Percentiles rank a stretch among this genome's conserved stretches.
Conservation (phyloP, 2,797 vertebrate genomes). For the Eulemur mongoz region DNA sequence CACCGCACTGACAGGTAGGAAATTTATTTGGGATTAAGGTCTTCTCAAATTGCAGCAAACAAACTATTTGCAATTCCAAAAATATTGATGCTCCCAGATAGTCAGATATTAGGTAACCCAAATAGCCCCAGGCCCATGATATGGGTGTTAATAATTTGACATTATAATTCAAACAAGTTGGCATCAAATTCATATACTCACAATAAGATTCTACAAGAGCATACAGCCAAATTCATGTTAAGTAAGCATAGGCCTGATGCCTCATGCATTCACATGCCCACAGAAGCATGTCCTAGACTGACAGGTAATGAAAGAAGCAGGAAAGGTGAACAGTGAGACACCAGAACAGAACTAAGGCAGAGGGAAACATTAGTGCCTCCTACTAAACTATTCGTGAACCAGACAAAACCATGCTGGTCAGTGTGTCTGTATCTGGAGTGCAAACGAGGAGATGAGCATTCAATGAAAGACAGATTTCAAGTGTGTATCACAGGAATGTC, state of each 20-base stretch:
- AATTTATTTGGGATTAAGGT: not conserved
- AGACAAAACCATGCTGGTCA: not conserved
- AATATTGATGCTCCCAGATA: not conserved
- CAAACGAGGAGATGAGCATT: not conserved
- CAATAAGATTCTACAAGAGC: not conserved
- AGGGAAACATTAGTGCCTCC: not conserved
- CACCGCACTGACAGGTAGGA: not conserved
- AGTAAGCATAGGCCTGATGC: not conserved
- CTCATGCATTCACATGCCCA: not conserved
- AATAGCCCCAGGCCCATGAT: not conserved
- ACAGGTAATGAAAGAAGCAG: not conserved
- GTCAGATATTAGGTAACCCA: conserved; percentile 22
- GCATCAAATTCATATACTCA: not conserved
- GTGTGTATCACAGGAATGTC: not conserved
- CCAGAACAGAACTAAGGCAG: not conserved
- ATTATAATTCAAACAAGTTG: not conserved
- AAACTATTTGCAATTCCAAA: not conserved
- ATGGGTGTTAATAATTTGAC: not conserved
- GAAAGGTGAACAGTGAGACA: not conserved
- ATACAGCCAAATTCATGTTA: not conserved
- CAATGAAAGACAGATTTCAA: not conserved
- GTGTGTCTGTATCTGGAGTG: not conserved
- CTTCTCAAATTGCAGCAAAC: not conserved
- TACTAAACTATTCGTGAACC: not conserved
- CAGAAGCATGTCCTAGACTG: not conserved